Evolutionary conservation across 2,888 invertebrate genomes (phyloP), one percentile per base, ranked within the genome.

Genomic region (Achlya flavicornis): DNA sequence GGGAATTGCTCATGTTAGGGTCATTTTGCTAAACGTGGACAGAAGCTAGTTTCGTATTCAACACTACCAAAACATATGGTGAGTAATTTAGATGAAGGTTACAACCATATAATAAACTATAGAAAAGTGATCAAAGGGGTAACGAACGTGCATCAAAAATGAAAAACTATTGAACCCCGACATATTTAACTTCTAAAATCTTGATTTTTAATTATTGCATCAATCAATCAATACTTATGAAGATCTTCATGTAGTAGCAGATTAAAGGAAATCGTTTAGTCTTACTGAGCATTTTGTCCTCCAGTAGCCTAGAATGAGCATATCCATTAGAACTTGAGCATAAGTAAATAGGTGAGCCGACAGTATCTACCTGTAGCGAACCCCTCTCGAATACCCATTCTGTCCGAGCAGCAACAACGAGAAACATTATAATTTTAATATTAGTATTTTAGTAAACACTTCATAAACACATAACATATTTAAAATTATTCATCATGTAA

Each of bases 301-400:
- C 19, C 19, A 53, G n/a, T 3, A 53, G 53, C 53, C 53, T 2
- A 53, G 53, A 19, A 53, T 53, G 19, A 53, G 53, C 53, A 19
- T 53, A 53, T 10, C 53, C 53, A 19, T 80, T 80, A 69, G 71
- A 74, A 79, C 75, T 75, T 76, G 71, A 73, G 64, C 69, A 73
- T 74, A 76, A 68, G 66, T 68, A 70, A 75, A 75, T 67, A 76
- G 74, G 68, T 74, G 76, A 76, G 76, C 68, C 61, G 71, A 63
- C 71, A 74, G 73, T 76, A 74, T 86, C 90, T 92, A 92, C 90
- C 92, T 92, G 90, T 89, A 87, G 82, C 87, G 88, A 81, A 89
- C 89, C 88, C 84, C 92, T 88, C 91, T 89, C 87, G 89, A 86
- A 79, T 88, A 90, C 81, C 88, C 92, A 80, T 91, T 89, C 92